Evolutionary conservation across 2,888 invertebrate species (phyloP), one percentile per base, ranked within the genome.

Genomic region (Heliconius sara): DNA sequence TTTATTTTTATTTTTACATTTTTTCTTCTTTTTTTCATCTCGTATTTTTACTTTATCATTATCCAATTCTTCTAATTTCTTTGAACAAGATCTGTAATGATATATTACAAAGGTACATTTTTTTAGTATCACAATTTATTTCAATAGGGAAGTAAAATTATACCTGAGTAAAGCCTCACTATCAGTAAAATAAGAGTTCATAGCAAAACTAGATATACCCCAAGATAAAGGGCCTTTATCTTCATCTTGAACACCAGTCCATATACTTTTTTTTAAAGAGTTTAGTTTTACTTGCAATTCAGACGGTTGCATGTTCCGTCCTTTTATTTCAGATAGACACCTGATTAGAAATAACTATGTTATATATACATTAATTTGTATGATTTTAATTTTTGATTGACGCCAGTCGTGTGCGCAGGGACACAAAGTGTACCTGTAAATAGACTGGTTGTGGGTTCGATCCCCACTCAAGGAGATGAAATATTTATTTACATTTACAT

Each of bases 181-280:
- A 82, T 96, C 95, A 63, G 96, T 95, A 80, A 95, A 95, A 85
- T 95, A 96, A 1, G 94, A 93, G 84, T 93, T 93, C 89, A 95
- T 94, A 9, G 96, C 95, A 87, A 96, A 94, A 85, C 93, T 96
- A 22, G 96, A 96, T 78, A 96, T 93, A 13, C 96, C 97, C 97
- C 97, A 97, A 1, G 97, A 96, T 34, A 97, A 84, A 0, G 97
- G 97, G 73, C 92, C 94, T 86, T 94, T 96, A 39, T 93, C 93
- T 83, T 93, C 95, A 84, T 80, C 91, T 84, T 92, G 93, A 47
- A 96, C 90, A 9, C 97, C 97, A 4, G 96, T 97, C 98, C 98
- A 98, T 72, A 97, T 95, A 91, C 97, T 97, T 88, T 96, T 97
- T 87, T 96, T 97, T 47, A 97, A 88, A 0, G 97, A 95, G 81